Conservation (phyloP, 2,797 vertebrate genomes). For the Thaleichthys pacificus region DNA sequence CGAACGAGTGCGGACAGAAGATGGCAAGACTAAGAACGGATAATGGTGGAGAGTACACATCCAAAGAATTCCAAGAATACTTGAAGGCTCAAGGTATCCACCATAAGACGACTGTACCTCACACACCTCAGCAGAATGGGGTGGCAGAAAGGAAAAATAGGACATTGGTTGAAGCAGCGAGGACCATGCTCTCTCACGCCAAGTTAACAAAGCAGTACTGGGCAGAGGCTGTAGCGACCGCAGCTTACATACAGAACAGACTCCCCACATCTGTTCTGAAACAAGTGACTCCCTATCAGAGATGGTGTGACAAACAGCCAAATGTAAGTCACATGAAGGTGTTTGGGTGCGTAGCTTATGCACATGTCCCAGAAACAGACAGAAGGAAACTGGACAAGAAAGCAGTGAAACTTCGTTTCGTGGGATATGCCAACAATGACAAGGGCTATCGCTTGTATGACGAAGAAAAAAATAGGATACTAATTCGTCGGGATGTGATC, state of each 20-base stretch:
- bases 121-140: slow-evolving; percentile 38
- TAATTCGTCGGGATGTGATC: slow-evolving; percentile 27
- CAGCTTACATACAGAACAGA: slow-evolving; percentile 46
- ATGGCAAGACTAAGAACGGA: slow-evolving; percentile 20
- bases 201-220: slow-evolving; percentile 39
- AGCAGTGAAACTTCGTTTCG: slow-evolving; percentile 26
- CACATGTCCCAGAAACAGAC: slow-evolving; percentile 31
- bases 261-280: slow-evolving; percentile 37
- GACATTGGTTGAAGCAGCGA: slow-evolving; percentile 41
- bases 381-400: slow-evolving; percentile 47
- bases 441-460: background rate
- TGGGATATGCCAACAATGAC: background rate
- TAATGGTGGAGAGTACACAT: too few species aligned
- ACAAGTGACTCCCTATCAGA: slow-evolving; percentile 33
- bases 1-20: slow-evolving; percentile 32
- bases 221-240: slow-evolving; percentile 38
- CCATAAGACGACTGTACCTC: too few species aligned
- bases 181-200: slow-evolving; percentile 38
- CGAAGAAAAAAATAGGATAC: slow-evolving; percentile 34
- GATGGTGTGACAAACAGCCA: slow-evolving; percentile 34
- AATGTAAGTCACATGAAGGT: slow-evolving; percentile 46
- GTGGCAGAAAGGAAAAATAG: slow-evolving; percentile 46
- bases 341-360: slow-evolving; percentile 39
- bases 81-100: too few species aligned
- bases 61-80: too few species aligned